phyloP scores from a whole-genome alignment of 2,113 vertebrate genomes.

The Motacilla tschutschensis region DNA sequence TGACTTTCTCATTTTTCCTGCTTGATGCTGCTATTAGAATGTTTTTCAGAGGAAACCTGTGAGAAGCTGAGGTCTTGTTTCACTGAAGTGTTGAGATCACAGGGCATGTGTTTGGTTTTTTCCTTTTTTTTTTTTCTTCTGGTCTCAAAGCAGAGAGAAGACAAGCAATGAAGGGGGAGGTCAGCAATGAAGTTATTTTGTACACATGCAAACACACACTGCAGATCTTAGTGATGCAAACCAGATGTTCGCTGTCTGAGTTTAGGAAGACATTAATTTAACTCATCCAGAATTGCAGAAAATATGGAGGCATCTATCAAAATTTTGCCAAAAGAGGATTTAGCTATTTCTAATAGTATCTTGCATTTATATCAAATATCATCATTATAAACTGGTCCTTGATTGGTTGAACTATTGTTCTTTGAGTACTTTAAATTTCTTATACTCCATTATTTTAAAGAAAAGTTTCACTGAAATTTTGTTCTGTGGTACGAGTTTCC shows the following conservation, averaged over 20 bases:
- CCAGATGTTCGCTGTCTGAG: constrained; percentile 45
- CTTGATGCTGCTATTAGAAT: neutral
- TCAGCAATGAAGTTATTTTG: constrained; percentile 29
- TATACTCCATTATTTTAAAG: neutral
- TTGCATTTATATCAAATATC: neutral
- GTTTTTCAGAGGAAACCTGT: neutral
- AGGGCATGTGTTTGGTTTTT: neutral
- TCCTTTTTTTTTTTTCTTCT: neutral
- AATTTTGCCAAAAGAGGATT: neutral
- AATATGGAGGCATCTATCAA: neutral
- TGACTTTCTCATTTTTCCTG: neutral
- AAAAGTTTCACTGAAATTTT: neutral
- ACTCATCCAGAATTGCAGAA: neutral
- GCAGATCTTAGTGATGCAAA: constrained; percentile 31
- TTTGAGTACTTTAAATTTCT: neutral
- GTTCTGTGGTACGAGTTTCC: neutral
- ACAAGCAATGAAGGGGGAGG: neutral
- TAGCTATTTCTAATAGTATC: neutral
- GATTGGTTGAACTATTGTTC: neutral
- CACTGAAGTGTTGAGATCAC: constrained; percentile 9
- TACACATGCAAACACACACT: constrained; percentile 7
- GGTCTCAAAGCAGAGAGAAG: neutral
- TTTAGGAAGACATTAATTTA: neutral
- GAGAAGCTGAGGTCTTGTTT: constrained; percentile 5
- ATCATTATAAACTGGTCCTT: neutral